These are phyloP conservation scores for Phania funesta DNA, from an alignment of 2,888 invertebrate genomes.

Conservation along the genomic window DNA sequence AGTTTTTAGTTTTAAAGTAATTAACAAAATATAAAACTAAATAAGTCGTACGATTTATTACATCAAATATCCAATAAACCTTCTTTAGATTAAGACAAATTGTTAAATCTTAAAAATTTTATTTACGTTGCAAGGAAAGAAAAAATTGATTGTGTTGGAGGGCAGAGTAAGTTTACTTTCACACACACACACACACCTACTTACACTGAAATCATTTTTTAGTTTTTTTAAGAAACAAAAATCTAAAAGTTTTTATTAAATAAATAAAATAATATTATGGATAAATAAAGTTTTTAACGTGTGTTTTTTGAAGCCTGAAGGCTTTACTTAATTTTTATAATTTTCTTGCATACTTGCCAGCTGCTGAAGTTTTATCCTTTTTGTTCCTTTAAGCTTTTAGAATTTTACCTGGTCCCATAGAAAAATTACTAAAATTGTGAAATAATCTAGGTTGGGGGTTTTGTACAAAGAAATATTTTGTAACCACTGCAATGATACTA, in stretches of 20 bases:
- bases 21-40: conserved; percentile 5
- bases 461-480: too few relatives aligned
- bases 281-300: neutral
- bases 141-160: neutral
- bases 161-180: neutral
- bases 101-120: conserved; percentile 3
- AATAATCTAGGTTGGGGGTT: too few relatives aligned
- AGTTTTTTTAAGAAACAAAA: conserved; percentile 30
- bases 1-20: conserved; percentile 7
- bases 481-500: too few relatives aligned
- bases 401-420: too few relatives aligned
- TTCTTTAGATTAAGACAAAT: neutral
- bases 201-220: conserved; percentile 3
- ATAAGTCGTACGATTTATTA: neutral
- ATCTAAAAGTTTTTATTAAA: conserved; percentile 15
- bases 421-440: too few relatives aligned
- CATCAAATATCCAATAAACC: neutral
- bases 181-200: too few relatives aligned
- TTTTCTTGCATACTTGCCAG: too few relatives aligned
- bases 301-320: conserved; percentile 13
- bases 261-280: conserved; percentile 37
- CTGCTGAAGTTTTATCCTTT: too few relatives aligned
- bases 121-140: neutral
- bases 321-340: too few relatives aligned
- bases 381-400: too few relatives aligned